Evolutionary conservation across 2,797 vertebrate species (phyloP), one percentile per base, ranked within the genome.

Genomic region (Salmo trutta): DNA sequence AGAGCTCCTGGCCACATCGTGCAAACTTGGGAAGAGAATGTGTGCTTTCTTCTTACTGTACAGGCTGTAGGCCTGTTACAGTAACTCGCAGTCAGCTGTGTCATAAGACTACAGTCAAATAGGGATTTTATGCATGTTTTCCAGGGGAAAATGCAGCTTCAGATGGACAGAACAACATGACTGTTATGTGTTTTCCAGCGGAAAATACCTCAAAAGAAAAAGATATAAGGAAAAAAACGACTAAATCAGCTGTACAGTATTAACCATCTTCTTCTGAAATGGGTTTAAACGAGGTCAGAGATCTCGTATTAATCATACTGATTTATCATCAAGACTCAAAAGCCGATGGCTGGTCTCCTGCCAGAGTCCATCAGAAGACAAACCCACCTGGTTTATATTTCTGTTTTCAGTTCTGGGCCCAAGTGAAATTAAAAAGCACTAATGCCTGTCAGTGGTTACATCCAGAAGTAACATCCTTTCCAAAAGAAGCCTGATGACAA

Each of bases 281-380:
- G 66, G 75, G 3, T 15, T 21, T 21, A 62, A 64, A 74, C 21
- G 31, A 47, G 52, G 17, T 75, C 76, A 84, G 75, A 54, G 66
- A 68, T 82, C 71, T 86, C 74, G 62, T 69, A 77, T 82, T 80
- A 81, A 85, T 86, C 74, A 77, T 65, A 74, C 73, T 64, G 69
- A 82, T 89, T 85, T 82, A 67, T 78, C 71, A 71, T 68, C 19
- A 5, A 76, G 33, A 71, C 79, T 75, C 76, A 36, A 78, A 76
- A 77, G 31, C 71, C 5, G 24, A 2, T 75, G 69, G 75, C 84
- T 79, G 12, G 80, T 67, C 73, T 56, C 52, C 67, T 77, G 66
- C 77, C 73, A 75, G 81, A 67, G 77, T 3, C 51, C 68, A 76
- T 78, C 29, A 79, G 69, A 75, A 69, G 65, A 75, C 53, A 73